Conservation (phyloP, 2,888 invertebrate genomes). For the Cyclophora albipunctata region DNA sequence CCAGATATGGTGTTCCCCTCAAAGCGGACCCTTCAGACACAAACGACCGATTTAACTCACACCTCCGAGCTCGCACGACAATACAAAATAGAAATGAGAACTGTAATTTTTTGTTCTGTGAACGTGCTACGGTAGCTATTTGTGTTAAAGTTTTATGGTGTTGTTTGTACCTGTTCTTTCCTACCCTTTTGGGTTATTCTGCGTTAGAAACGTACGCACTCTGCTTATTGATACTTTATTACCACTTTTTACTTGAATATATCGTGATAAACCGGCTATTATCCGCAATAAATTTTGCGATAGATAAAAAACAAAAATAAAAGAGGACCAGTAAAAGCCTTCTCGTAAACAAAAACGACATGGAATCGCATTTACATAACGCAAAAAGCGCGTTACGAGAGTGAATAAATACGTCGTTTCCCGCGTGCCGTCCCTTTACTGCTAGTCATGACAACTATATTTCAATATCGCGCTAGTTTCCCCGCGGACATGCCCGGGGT, state of each 20-base stretch:
- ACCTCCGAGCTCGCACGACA: too few relatives aligned
- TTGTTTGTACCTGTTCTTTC: too few relatives aligned
- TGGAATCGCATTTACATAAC: constrained; percentile 13
- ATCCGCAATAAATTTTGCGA: background rate
- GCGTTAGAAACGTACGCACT: too few relatives aligned
- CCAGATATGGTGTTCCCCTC: constrained; percentile 4
- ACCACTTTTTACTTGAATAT: too few relatives aligned
- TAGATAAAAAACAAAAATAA: background rate
- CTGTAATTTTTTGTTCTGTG: too few relatives aligned
- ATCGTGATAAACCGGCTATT: too few relatives aligned
- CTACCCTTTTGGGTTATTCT: too few relatives aligned
- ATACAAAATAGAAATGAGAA: too few relatives aligned
- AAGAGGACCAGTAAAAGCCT: constrained; percentile 1
- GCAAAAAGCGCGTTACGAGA: constrained; percentile 18
- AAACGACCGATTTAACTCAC: too few relatives aligned
- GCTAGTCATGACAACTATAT: background rate
- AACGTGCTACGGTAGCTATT: too few relatives aligned
- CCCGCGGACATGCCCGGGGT: background rate
- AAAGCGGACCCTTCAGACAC: background rate
- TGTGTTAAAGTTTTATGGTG: too few relatives aligned
- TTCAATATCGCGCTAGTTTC: background rate
- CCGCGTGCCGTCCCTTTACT: background rate
- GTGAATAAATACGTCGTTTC: constrained; percentile 22
- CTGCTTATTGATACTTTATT: too few relatives aligned
- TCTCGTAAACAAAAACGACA: constrained; percentile 16